These are phyloP conservation scores for Lepus oiostolus DNA, from an alignment of 2,797 vertebrate genomes.

Conservation along the genomic window DNA sequence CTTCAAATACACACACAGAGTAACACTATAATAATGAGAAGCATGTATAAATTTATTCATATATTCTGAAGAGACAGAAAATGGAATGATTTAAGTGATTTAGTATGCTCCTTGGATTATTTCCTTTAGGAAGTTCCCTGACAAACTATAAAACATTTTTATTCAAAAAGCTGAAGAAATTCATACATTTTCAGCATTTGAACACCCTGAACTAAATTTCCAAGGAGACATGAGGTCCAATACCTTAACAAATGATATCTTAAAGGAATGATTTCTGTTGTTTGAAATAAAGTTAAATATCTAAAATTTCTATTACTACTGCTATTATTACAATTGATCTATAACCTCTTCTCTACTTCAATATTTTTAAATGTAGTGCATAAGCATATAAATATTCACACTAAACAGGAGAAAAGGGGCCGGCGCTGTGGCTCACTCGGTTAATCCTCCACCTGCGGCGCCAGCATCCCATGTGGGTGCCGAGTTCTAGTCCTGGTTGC, in stretches of 20 bases:
- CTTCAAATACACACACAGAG: neutral
- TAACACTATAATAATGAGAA: slow-evolving; percentile 42
- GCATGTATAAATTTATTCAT: slow-evolving; percentile 37
- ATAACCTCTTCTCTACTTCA: slow-evolving; percentile 4
- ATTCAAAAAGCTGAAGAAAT: slow-evolving; percentile 50
- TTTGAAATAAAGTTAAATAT: slow-evolving; percentile 57
- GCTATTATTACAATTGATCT: neutral
- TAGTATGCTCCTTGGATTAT: neutral
- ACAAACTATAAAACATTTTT: slow-evolving; percentile 47
- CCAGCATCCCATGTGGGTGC: too few relatives aligned
- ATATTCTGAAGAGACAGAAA: slow-evolving; percentile 1
- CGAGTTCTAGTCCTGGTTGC: too few relatives aligned
- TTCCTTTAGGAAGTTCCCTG: neutral
- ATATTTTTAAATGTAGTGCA: slow-evolving; percentile 38
- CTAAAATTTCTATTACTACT: slow-evolving; percentile 47
- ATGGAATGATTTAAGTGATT: neutral
- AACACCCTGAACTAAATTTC: slow-evolving; percentile 25
- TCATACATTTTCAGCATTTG: slow-evolving; percentile 32
- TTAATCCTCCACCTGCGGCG: too few relatives aligned
- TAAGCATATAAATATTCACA: slow-evolving; percentile 24
- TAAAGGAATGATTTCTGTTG: slow-evolving; percentile 39
- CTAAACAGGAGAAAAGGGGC: neutral
- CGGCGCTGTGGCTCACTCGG: too few relatives aligned
- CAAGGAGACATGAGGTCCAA: neutral
- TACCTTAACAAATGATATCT: slow-evolving; percentile 31